These are phyloP conservation scores for Folsomia candida DNA, from an alignment of 2,888 invertebrate genomes.

Conservation along the genomic window DNA sequence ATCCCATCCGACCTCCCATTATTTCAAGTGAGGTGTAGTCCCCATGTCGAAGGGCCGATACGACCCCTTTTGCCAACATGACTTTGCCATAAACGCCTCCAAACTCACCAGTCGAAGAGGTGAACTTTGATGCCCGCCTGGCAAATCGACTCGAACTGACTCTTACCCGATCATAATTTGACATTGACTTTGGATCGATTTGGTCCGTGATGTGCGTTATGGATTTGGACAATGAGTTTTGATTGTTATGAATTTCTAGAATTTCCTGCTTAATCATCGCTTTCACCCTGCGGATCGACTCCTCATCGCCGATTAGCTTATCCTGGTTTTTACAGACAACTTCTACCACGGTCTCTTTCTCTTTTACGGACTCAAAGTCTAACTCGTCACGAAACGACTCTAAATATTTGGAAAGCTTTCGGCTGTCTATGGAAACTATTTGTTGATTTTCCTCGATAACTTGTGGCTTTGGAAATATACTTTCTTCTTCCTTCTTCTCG, in stretches of 20 bases:
- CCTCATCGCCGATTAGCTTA: background rate
- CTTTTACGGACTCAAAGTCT: background rate
- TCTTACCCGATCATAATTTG: background rate
- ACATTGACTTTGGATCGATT: background rate
- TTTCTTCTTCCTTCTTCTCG: background rate
- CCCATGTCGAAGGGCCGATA: conserved; percentile 16
- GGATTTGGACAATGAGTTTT: background rate
- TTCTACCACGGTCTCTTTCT: background rate
- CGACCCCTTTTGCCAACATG: conserved; percentile 19
- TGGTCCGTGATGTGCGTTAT: too few relatives aligned
- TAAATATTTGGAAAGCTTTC: background rate
- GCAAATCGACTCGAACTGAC: background rate
- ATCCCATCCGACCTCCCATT: conserved; percentile 21
- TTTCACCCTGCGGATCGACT: background rate
- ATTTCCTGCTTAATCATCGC: background rate
- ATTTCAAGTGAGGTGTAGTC: conserved; percentile 28
- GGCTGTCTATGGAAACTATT: background rate
- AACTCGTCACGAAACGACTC: background rate
- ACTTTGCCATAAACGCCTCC: background rate
- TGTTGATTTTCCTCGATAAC: background rate
- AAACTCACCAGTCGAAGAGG: background rate
- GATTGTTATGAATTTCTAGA: background rate
- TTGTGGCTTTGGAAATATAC: background rate
- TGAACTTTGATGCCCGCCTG: background rate
- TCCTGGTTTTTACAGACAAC: background rate